Evolutionary conservation across 2,113 vertebrate species (phyloP).

Genomic region (Pachycephala philippinensis): DNA sequence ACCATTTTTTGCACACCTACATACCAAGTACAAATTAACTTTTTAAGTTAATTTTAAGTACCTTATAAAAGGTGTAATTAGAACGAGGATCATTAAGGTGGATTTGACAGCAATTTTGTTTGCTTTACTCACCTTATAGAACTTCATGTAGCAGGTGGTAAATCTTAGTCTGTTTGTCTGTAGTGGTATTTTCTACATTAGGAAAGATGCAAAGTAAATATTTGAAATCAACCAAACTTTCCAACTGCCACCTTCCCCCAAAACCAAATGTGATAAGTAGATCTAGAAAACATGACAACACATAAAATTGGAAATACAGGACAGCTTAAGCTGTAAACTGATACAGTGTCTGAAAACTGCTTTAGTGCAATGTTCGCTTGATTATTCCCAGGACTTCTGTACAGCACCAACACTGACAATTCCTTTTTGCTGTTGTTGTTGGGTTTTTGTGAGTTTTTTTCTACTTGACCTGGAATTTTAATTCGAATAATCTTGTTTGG

Average conservation of each 20-base stretch:
- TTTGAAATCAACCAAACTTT: not conserved
- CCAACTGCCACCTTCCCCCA: not conserved
- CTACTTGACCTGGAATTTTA: not conserved
- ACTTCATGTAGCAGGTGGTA: conserved; percentile 19
- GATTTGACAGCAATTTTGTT: conserved; percentile 5
- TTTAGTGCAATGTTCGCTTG: not conserved
- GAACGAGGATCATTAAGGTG: not conserved
- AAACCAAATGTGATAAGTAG: not conserved
- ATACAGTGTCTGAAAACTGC: not conserved
- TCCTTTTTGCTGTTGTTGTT: not conserved
- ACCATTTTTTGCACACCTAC: not conserved
- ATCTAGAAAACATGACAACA: not conserved
- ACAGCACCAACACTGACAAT: not conserved
- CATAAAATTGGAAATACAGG: not conserved
- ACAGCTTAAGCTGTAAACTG: not conserved
- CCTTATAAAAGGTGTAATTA: not conserved
- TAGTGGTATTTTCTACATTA: not conserved
- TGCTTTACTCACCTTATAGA: not conserved
- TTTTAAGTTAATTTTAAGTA: not conserved
- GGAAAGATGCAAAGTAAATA: not conserved
- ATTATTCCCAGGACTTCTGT: not conserved
- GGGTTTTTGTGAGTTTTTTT: not conserved
- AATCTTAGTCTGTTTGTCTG: not conserved
- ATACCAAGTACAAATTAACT: not conserved
- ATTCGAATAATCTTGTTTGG: not conserved